Evolutionary conservation across 1,140 invertebrate genomes (phyloP), one percentile per base, ranked within the genome.

Genomic region (Telenomus remus): DNA sequence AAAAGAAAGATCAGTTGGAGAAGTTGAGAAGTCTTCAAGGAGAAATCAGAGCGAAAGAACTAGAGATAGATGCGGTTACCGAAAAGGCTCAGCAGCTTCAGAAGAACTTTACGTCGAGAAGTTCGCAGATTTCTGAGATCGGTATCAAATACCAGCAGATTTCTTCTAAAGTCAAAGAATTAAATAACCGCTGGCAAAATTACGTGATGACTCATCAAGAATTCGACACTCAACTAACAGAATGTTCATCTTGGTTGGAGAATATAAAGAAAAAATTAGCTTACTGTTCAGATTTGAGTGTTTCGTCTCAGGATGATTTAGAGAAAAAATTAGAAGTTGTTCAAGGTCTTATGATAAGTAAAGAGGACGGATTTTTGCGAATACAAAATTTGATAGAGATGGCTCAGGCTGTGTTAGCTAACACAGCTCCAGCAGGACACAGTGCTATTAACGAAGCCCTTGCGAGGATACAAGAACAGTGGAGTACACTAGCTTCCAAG

Each of bases 21-120:
- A 90, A 91, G 59, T 89, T 98, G 13, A 90, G 95, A 85, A 88
- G 87, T 15, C 86, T 97, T 11, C 95, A 97, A 89, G 95, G 95
- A 47, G 95, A 97, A 89, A 92, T 98, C 5, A 89, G 94, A 37
- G 94, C 95, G 0, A 96, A 97, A 82, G 96, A 98, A 88, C 84
- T 97, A 27, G 96, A 98, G 88, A 95, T 98, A 64, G 97, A 98
- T 81, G 92, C 94, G 49, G 93, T 98, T 0, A 97, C 94, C 12
- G 97, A 98, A 85, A 93, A 93, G 74, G 95, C 95, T 4, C 96
- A 98, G 83, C 91, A 94, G 61, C 83, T 97, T 1, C 92, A 95
- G 49, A 95, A 94, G 75, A 92, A 93, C 64, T 85, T 84, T 0
- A 84, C 89, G 0, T 89, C 87, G 4, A 91, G 94, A 73, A 92